Conservation (phyloP, 2,113 vertebrate genomes). For the Struthidea cinerea region DNA sequence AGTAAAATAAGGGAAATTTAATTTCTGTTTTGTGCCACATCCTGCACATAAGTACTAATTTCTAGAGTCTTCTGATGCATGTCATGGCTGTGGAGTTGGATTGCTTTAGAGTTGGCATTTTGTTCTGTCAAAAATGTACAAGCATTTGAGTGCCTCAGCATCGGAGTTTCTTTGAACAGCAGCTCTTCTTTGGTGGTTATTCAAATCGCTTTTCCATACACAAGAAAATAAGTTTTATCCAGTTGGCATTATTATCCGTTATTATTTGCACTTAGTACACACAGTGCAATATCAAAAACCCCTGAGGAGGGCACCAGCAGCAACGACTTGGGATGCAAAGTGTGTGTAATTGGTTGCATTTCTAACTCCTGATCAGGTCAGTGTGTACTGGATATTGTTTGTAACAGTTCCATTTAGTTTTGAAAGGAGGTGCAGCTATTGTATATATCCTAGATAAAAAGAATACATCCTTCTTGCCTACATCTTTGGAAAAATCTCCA, state of each 20-base stretch:
- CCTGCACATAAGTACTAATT: not conserved
- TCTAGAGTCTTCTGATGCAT: not conserved
- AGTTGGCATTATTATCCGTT: not conserved
- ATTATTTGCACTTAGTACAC: not conserved
- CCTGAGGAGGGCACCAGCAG: slow-evolving; percentile 58
- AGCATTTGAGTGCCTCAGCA: not conserved
- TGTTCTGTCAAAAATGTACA: not conserved
- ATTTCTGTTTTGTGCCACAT: not conserved
- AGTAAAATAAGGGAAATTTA: not conserved
- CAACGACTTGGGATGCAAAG: slow-evolving; percentile 10
- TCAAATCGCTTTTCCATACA: not conserved
- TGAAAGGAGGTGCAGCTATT: not conserved
- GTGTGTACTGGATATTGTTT: fast-evolving
- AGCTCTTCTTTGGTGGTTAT: not conserved
- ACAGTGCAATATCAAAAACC: slow-evolving; percentile 31
- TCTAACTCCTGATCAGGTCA: not conserved
- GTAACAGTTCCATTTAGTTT: not conserved
- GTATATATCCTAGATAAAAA: not conserved
- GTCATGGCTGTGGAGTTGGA: not conserved
- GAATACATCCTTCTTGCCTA: not conserved
- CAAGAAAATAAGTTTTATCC: not conserved
- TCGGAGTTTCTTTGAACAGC: not conserved
- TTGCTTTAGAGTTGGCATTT: not conserved
- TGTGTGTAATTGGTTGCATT: not conserved
- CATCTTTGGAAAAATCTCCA: not conserved